Conservation (phyloP, 1,140 invertebrate species). For the Tetragnatha versicolor region DNA sequence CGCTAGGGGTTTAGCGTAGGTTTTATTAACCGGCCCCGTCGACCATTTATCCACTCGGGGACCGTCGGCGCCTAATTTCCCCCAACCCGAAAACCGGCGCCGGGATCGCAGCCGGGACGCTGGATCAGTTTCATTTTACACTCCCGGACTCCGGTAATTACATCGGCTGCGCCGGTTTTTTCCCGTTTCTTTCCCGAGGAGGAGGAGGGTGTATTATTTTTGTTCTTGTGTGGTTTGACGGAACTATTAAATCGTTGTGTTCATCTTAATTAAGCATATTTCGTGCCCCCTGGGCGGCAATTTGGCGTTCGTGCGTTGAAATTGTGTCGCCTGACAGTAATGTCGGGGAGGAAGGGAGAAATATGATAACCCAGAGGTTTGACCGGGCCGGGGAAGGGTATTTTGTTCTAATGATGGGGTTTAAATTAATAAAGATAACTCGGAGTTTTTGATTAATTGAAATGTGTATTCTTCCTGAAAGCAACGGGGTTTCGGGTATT, state of each 20-base stretch:
- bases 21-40: slow-evolving; percentile 48
- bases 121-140: slow-evolving; percentile 51
- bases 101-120: slow-evolving; percentile 1
- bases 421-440: no score
- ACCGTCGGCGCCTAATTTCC: slow-evolving; percentile 46
- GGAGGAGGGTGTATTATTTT: not conserved
- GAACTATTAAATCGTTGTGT: not conserved
- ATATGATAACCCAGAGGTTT: no score
- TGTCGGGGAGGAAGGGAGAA: no score
- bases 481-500: no score
- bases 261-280: slow-evolving; percentile 13
- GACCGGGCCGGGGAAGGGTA: no score
- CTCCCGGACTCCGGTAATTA: slow-evolving; percentile 41
- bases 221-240: not conserved
- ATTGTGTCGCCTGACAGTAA: no score
- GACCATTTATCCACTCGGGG: slow-evolving; percentile 46
- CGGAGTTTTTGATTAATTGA: no score
- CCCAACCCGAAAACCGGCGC: slow-evolving; percentile 17
- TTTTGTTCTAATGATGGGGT: no score
- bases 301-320: no score
- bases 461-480: no score
- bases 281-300: not conserved
- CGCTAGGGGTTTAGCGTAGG: slow-evolving; percentile 6
- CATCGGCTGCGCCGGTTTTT: slow-evolving; percentile 5
- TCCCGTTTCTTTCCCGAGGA: not conserved